Base-by-base conservation (phyloP, 2,797 vertebrate genomes). In the Coilia nasus region DNA sequence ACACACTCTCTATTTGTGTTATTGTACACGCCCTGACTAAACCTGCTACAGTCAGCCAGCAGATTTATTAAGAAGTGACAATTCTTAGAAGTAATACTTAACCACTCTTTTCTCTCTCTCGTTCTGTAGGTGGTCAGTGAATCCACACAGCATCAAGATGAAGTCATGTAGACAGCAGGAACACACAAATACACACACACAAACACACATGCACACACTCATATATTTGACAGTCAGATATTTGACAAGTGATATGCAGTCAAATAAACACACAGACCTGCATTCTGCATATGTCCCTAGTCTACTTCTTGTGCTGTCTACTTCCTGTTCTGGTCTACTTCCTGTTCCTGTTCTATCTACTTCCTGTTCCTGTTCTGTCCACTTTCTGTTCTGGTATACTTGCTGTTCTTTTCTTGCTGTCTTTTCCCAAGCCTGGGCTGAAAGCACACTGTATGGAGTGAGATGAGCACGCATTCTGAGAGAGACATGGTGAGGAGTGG, bases 111-210 rank as follows among this genome's bases (percentile, higher is more conserved):
- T 14, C 11, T 9, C 5, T 85, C 12, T 86, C 60, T 62, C 54
- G 54, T 81, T 57, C 83, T 82, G 35, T 62, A 98, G 97, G 97
- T 98, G 10, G 96, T 98, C 91, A 98, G 97, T 0, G 97, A 98
- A 93, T 97, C 97, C 14, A 96, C 96, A 89, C 97, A 98, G 94
- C 97, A 98, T 89, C 96, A 98, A 89, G 95, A 97, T 0, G 97
- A 98, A 90, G 89, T 97, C 91, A 96, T 98, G 90, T 98, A 96
- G 85, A 86, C 86, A 47, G 86, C 46, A 10, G 54, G 28, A 11
- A 2, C 28, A 35, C 67, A 35, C 15, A 75, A 31, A 75, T 15
- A 75, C 15, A 35, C 67, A 64, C 60, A 23, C 25, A 64, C 62
- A 64, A 2, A 23, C 7, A 67, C 62, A 71, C 64, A 71, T 6